Evolutionary conservation across 23 tunicate species (phyloP), one percentile per base, ranked within the genome.

Genomic region (Botrylloides violaceus): DNA sequence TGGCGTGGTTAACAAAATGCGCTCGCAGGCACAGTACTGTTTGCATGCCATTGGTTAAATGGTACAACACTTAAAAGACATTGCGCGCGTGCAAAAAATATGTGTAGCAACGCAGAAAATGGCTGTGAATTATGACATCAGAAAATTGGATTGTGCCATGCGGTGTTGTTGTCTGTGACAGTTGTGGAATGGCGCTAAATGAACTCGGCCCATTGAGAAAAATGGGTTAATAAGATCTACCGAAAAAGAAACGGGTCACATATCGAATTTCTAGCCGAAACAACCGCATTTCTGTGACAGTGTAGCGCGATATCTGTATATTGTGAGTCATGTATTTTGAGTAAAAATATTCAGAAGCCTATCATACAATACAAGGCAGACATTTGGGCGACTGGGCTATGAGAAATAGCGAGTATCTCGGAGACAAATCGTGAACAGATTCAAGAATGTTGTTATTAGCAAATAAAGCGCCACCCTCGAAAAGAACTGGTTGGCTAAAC

Each of bases 391-490:
- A 15, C 53, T 43, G 12, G 53, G 53, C 53, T 43, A 7, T 15
- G 53, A 43, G 15, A 7, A 15, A 15, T 43, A 43, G 53, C 53
- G 53, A 43, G 53, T 43, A 43, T 43, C 53, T 43, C 15, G 53
- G 53, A 43, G 53, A 43, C 53, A 43, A 43, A 43, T 43, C 53
- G 53, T 15, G 53, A 7, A 43, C 53, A 43, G 53, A 43, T 43
- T 43, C 53, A 43, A 43, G 53, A 43, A 43, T 43, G 53, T 43
- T 43, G 53, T 43, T 43, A 43, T 43, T 43, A 15, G 53, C 53
- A 43, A 43, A 43, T 43, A 43, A 15, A 43, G 53, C 53, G 53
- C 53, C 53, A 15, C 53, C 53, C 53, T 43, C 53, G 53, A 43
- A 43, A 9, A 43, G 53, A 43, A 43, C 53, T 7, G 53, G 53